Evolutionary conservation across 2,113 vertebrate genomes (phyloP).

Genomic region (Corvus cornix): DNA sequence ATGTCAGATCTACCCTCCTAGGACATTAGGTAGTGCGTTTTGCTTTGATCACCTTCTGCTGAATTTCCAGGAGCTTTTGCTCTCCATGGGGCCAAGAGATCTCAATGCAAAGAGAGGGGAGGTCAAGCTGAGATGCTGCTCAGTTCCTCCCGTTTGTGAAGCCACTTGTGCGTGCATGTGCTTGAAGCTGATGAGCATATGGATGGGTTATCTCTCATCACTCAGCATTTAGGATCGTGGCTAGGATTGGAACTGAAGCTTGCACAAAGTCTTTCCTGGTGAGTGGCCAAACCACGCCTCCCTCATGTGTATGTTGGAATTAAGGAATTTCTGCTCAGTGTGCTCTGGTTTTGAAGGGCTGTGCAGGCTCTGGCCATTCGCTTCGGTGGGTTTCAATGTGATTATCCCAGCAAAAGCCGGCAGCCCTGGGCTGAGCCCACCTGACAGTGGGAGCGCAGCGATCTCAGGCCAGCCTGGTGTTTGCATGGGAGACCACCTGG

Average conservation of each 20-base stretch:
- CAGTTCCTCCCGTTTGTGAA: neutral
- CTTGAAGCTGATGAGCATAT: constrained; percentile 29
- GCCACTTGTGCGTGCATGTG: constrained; percentile 33
- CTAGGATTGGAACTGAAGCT: constrained; percentile 45
- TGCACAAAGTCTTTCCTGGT: constrained; percentile 42
- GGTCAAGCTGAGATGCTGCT: constrained; percentile 52
- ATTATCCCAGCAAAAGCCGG: neutral
- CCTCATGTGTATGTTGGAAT: constrained; percentile 16
- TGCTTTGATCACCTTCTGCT: constrained; percentile 61
- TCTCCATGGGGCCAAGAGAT: constrained; percentile 46
- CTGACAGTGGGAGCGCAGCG: neutral
- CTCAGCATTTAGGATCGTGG: constrained; percentile 3
- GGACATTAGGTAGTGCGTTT: constrained; percentile 42
- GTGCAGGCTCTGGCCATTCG: neutral
- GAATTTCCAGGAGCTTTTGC: constrained; percentile 61
- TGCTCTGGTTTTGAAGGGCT: neutral
- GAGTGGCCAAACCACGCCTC: constrained; percentile 62
- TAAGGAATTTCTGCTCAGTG: neutral
- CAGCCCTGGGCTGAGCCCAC: neutral
- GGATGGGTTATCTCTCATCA: constrained; percentile 57
- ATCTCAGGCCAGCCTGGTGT: neutral
- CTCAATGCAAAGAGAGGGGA: constrained; percentile 40
- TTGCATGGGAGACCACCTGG: neutral
- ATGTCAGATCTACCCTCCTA: constrained; percentile 56
- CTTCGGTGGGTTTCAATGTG: neutral